Evolutionary conservation across 2,113 vertebrate genomes (phyloP).

Genomic region (Nestor notabilis): DNA sequence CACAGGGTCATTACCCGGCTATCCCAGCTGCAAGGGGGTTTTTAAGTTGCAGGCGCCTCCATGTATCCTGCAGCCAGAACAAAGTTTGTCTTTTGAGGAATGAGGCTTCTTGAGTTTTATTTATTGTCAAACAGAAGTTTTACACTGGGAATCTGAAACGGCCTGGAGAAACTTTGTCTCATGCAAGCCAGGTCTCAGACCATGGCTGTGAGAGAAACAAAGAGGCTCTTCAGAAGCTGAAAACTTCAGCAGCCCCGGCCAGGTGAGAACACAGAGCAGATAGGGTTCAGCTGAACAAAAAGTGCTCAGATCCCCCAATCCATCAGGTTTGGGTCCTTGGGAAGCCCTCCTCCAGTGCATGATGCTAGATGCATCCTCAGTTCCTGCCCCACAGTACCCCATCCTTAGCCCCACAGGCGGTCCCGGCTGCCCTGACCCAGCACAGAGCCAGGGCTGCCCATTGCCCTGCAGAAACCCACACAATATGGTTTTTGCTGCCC

Average conservation of each 20-base stretch:
- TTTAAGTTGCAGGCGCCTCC: background rate
- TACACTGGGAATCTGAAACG: background rate
- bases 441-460: background rate
- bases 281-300: background rate
- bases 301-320: background rate
- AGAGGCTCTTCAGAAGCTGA: background rate
- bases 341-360: background rate
- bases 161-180: background rate
- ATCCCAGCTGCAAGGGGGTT: background rate
- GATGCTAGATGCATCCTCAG: accelerated
- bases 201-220: background rate
- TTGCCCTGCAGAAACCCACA: background rate
- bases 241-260: background rate
- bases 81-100: background rate
- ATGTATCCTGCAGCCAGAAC: background rate
- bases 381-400: background rate
- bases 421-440: background rate
- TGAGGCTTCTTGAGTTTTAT: background rate
- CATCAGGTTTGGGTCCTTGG: background rate
- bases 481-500: accelerated
- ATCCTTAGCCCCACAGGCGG: background rate
- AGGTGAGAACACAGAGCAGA: background rate
- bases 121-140: background rate
- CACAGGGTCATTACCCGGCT: background rate
- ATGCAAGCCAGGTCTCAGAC: background rate